Conservation (phyloP, 1,140 invertebrate species). For the Meloidogyne chitwoodi region DNA sequence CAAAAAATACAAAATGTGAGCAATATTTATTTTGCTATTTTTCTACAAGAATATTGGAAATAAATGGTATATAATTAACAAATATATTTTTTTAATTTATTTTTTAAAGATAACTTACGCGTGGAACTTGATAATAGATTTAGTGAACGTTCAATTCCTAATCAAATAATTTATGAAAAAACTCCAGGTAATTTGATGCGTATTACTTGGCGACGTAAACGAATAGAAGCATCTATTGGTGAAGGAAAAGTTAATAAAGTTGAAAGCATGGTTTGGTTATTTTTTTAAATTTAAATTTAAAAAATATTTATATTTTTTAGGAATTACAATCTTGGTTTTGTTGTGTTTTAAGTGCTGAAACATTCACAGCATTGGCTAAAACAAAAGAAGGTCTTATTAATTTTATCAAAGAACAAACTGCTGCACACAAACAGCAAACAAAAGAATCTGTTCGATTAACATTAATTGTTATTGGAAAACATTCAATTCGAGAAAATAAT, state of each 20-base stretch:
- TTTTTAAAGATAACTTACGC: slow-evolving; percentile 19
- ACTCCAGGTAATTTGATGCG: slow-evolving; percentile 6
- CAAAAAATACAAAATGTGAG: slow-evolving; percentile 51
- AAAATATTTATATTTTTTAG: slow-evolving; percentile 20
- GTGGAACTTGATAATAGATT: slow-evolving; percentile 28
- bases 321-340: slow-evolving; percentile 31
- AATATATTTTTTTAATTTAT: not conserved
- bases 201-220: slow-evolving; percentile 37
- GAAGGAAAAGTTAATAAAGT: slow-evolving; percentile 32
- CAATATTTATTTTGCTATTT: slow-evolving; percentile 50
- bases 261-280: slow-evolving; percentile 30
- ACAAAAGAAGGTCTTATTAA: slow-evolving; percentile 10
- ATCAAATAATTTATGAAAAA: slow-evolving; percentile 34
- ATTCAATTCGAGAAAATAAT: slow-evolving; percentile 29
- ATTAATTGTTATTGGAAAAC: slow-evolving; percentile 31
- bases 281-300: not conserved
- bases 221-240: slow-evolving; percentile 36
- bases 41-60: slow-evolving; percentile 21
- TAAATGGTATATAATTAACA: slow-evolving; percentile 35
- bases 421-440: slow-evolving; percentile 2
- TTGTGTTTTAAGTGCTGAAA: slow-evolving; percentile 37
- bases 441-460: slow-evolving; percentile 30
- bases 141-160: slow-evolving; percentile 29
- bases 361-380: slow-evolving; percentile 35
- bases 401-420: slow-evolving; percentile 14